phyloP scores from a whole-genome alignment of 2,113 vertebrate genomes.

The Gopherus flavomarginatus region DNA sequence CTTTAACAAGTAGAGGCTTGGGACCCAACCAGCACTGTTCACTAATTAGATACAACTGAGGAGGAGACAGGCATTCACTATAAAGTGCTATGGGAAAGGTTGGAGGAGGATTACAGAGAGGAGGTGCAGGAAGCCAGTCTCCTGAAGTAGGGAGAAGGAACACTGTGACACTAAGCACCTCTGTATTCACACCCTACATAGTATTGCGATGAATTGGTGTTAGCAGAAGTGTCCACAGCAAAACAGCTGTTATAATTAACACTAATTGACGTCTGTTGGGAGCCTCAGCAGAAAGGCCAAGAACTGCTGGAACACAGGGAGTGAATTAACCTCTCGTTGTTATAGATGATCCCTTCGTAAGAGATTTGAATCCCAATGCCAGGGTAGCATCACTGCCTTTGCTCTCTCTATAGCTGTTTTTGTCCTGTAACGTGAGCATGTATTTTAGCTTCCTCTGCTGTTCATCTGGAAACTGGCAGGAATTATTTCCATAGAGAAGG shows the following conservation, averaged over 20 bases:
- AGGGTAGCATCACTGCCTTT: slow-evolving; percentile 45
- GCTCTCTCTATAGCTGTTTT: slow-evolving; percentile 60
- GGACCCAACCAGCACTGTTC: too few relatives aligned
- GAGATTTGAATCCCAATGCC: slow-evolving; percentile 59
- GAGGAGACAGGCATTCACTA: too few relatives aligned
- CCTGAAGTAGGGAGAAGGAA: background rate
- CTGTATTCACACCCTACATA: background rate
- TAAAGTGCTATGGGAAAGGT: too few relatives aligned
- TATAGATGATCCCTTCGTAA: slow-evolving; percentile 64
- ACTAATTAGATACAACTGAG: too few relatives aligned
- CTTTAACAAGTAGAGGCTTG: too few relatives aligned
- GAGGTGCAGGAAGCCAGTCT: background rate
- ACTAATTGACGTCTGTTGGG: slow-evolving; percentile 31
- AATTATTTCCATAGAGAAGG: slow-evolving; percentile 51
- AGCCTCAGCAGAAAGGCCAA: slow-evolving; percentile 42
- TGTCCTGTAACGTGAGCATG: slow-evolving; percentile 12
- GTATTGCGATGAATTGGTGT: background rate
- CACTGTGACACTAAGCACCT: background rate
- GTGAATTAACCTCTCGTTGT: slow-evolving; percentile 40
- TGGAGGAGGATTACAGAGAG: too few relatives aligned
- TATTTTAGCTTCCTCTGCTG: slow-evolving; percentile 45
- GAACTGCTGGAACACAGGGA: background rate
- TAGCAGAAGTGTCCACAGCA: background rate
- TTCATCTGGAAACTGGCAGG: slow-evolving; percentile 50
- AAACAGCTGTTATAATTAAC: background rate